These are phyloP conservation scores for Alectura lathami DNA, from an alignment of 2,113 vertebrate genomes.

Conservation along the genomic window DNA sequence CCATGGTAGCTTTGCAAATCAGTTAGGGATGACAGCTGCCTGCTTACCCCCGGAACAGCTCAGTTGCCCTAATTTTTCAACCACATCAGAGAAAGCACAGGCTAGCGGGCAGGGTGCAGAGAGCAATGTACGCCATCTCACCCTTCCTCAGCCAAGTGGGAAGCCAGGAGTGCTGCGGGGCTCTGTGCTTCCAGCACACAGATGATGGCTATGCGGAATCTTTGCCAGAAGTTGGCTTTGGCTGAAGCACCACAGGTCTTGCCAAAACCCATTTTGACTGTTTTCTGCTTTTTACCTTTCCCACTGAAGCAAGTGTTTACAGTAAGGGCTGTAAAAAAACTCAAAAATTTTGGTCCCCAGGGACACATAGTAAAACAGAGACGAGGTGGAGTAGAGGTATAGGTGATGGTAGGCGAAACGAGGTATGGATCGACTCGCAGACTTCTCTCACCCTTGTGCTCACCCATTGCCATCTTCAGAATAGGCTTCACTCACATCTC, in stretches of 20 bases:
- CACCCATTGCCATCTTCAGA: not conserved
- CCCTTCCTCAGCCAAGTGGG: not conserved
- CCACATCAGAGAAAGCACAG: not conserved
- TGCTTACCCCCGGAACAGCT: not conserved
- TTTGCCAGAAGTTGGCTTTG: not conserved
- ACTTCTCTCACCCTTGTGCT: not conserved
- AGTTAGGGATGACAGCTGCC: not conserved
- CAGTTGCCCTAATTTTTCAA: not conserved
- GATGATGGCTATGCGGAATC: fast-evolving
- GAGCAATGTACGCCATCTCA: fast-evolving
- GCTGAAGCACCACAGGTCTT: not conserved
- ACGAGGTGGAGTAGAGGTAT: not conserved
- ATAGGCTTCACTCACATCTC: not conserved
- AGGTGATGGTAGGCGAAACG: not conserved
- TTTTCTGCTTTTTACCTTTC: not conserved
- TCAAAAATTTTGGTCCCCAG: not conserved
- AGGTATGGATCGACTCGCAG: not conserved
- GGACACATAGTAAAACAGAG: not conserved
- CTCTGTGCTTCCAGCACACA: not conserved
- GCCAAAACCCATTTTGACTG: not conserved
- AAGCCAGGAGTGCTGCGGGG: not conserved
- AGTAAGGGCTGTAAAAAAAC: not conserved
- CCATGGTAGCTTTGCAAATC: fast-evolving
- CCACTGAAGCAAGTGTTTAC: not conserved
- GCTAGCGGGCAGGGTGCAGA: not conserved